phyloP scores from a whole-genome alignment of 2,797 vertebrate species.

The Chrysocyon brachyurus region DNA sequence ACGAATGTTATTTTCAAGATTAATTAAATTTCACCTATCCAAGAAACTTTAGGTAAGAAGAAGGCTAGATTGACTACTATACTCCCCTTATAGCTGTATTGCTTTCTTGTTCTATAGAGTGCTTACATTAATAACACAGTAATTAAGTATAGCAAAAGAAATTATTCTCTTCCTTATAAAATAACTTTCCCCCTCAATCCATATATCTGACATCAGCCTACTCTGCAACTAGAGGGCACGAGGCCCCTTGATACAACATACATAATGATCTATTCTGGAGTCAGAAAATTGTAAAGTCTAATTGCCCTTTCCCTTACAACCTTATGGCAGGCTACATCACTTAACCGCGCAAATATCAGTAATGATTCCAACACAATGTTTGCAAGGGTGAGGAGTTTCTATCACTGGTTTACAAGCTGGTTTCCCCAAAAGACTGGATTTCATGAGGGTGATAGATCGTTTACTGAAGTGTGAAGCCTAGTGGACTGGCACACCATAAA shows the following conservation, averaged over 20 bases:
- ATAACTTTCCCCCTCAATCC: neutral
- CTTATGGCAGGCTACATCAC: neutral
- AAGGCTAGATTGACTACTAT: neutral
- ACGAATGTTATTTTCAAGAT: slow-evolving; percentile 71
- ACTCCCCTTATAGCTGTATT: neutral
- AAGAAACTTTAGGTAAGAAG: slow-evolving; percentile 30
- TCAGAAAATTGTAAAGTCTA: neutral
- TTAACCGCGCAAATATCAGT: neutral
- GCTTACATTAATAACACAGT: neutral
- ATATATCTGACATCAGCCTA: neutral
- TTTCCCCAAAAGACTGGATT: neutral
- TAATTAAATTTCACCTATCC: slow-evolving; percentile 66
- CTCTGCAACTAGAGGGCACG: neutral
- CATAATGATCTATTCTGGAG: neutral
- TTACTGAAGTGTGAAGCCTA: neutral
- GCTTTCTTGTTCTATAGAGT: neutral
- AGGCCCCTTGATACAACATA: neutral
- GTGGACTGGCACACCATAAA: neutral
- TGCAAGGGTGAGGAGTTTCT: neutral
- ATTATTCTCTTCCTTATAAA: neutral
- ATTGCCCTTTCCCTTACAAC: neutral
- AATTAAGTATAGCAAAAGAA: slow-evolving; percentile 17
- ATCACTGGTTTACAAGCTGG: neutral
- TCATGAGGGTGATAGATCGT: neutral
- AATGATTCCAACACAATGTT: neutral